Base-by-base conservation (phyloP, 2,888 invertebrate genomes). In the Conchocele bisecta region DNA sequence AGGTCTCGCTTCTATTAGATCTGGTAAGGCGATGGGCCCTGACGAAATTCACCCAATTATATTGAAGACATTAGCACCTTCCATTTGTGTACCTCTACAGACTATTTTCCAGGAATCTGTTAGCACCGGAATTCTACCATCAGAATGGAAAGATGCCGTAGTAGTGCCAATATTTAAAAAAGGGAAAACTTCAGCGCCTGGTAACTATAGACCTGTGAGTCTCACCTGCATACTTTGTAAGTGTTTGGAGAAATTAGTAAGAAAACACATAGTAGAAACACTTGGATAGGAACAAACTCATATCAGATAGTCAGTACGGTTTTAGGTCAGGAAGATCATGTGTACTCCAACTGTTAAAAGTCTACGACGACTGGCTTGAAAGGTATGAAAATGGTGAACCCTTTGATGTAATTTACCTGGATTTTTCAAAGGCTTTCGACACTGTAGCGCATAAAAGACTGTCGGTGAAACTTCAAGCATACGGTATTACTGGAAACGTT, bases 341-440 rank as follows among this genome's bases (percentile, higher is more conserved):
- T 46, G 17, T 46, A 22, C 28, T 46, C 26, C 46, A 46, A 28
- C 46, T 46, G 13, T 46, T 46, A 28, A 22, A 46, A 15, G 46
- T 46, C 17, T 46, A 26, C 17, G 46, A 46, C 15, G 46, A 46
- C 46, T 46, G 46, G 46, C 11, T 28, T 15, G 26, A 22, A n/a
- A 26, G 26, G 26, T 26, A 26, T 46, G 46, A 46, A 26, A 17
- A 28, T 46, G 46, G 46, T 46, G 13, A 46, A 15, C 46, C 46
- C 15, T 24, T 46, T 15, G 46, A 46, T 46, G 46, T 28, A 24
- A 46, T 46, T 22, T 46, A 46, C 46, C 22, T 46, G 24, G 46
- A 46, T 22, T 28, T 46, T 11, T 11, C 24, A n/a, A 46, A 46
- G 17, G 37, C 37, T 11, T 35, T 35, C n/a, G 22, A 46, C 28